Evolutionary conservation across 2,888 invertebrate species (phyloP), one percentile per base, ranked within the genome.

Genomic region (Sesamia inferens): DNA sequence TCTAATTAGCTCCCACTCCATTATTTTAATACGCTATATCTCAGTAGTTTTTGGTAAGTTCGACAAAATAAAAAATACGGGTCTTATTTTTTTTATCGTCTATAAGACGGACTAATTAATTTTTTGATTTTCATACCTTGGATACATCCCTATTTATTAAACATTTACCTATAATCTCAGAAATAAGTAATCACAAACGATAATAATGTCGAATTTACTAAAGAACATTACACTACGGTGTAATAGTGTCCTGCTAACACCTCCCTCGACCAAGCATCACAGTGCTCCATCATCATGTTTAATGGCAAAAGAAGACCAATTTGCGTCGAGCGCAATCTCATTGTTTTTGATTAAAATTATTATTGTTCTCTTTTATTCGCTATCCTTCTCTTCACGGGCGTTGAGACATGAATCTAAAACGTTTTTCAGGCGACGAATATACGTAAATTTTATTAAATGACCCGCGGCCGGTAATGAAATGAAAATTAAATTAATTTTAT

Each of bases 291-390:
- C 92, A 92, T 92, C 90, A 92, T 90, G 92, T 91, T 48, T 94
- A 93, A 94, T 92, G 88, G 90, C 89, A 87, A 91, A 93, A 93
- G 92, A 92, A 93, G 92, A 92, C 92, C 92, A 92, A 94, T 94
- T 94, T 93, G 90, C 90, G 91, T 92, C 92, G 90, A 91, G 93
- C 88, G 89, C 93, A 93, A 93, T 93, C 93, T 93, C 94, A 94
- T 94, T 95, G 94, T 93, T 94, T 94, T 92, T 94, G 94, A 95
- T 95, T 94, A 94, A 94, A 94, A 94, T 95, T 92, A 94, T 94
- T 94, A 94, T 94, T 92, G 92, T 92, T 90, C 89, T 86, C 89
- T 89, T 92, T 92, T 91, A 91, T 90, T 90, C 87, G 76, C 76
- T 77, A 78, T 79, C 85, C 82, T 77, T 66, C 71, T 84, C 78